Conservation (phyloP, 2,888 invertebrate genomes). For the Caenorhabditis drosophilae region DNA sequence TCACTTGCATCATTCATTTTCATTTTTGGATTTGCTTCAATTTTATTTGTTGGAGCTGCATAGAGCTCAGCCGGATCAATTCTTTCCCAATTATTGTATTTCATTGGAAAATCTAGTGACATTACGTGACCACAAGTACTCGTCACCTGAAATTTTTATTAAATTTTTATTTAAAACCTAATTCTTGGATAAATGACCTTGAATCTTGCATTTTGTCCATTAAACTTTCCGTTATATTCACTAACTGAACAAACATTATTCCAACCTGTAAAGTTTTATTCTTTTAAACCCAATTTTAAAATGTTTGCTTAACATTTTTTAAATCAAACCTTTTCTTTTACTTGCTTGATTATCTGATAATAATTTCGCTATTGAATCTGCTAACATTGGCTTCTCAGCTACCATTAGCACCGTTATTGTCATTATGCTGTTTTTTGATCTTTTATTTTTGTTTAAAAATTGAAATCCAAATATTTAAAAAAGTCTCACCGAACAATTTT, state of each 20-base stretch:
- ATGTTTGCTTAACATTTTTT: no score
- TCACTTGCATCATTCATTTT: slow-evolving; percentile 83
- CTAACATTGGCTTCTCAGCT: slow-evolving; percentile 92
- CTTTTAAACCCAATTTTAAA: background rate
- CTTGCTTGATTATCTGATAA: slow-evolving; percentile 84
- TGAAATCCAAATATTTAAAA: background rate
- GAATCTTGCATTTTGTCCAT: slow-evolving; percentile 77
- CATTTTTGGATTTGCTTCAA: slow-evolving; percentile 90
- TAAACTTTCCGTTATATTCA: slow-evolving; percentile 87
- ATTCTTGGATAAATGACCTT: no score
- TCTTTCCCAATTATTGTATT: slow-evolving; percentile 96
- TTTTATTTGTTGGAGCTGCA: slow-evolving; percentile 89
- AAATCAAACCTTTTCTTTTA: slow-evolving; percentile 76
- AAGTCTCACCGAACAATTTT: background rate
- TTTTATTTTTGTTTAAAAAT: background rate
- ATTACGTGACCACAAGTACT: slow-evolving; percentile 99
- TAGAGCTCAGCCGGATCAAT: slow-evolving; percentile 96
- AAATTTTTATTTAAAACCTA: no score
- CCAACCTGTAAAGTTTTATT: slow-evolving; percentile 75
- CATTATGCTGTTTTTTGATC: slow-evolving; percentile 20
- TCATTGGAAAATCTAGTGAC: slow-evolving; percentile 85
- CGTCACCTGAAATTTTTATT: no score
- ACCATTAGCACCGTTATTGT: slow-evolving; percentile 81
- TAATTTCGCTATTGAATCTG: slow-evolving; percentile 89
- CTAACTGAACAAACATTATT: slow-evolving; percentile 90